phyloP scores from a whole-genome alignment of 2,888 invertebrate genomes.

The Syrphus vitripennis region DNA sequence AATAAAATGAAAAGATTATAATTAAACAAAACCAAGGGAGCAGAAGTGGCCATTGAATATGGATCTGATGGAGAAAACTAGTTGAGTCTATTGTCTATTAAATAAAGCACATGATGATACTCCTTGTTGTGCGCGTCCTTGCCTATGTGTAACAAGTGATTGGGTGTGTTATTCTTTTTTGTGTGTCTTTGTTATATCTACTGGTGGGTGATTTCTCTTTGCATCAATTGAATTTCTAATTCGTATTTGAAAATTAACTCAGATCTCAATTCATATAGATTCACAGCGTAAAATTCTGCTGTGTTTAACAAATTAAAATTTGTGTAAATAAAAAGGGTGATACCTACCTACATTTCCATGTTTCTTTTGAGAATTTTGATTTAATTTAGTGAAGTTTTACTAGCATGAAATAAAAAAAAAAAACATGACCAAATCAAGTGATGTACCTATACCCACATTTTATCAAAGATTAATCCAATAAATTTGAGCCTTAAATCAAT shows the following conservation, averaged over 20 bases:
- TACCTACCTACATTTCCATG: too few species aligned
- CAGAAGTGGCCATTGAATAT: not conserved
- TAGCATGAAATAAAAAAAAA: not conserved
- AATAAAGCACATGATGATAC: conserved; percentile 54
- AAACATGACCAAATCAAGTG: conserved; percentile 26
- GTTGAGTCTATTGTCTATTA: conserved; percentile 15
- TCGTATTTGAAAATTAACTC: conserved; percentile 17
- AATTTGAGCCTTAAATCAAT: conserved; percentile 34
- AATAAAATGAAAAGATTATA: too few species aligned
- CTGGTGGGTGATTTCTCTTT: conserved; percentile 5
- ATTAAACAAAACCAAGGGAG: too few species aligned
- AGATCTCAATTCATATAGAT: too few species aligned
- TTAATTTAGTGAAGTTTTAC: too few species aligned
- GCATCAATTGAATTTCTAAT: conserved; percentile 26
- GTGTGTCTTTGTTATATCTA: conserved; percentile 15
- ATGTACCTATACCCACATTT: conserved; percentile 18
- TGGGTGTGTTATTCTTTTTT: conserved; percentile 62
- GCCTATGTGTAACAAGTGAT: conserved; percentile 68
- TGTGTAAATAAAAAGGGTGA: too few species aligned
- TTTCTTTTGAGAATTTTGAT: not conserved
- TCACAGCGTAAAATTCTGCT: too few species aligned
- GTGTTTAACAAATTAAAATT: too few species aligned
- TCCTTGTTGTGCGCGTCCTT: conserved; percentile 52
- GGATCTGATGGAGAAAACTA: conserved; percentile 16
- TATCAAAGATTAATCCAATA: conserved; percentile 32